These are phyloP conservation scores for Ylistrum balloti DNA, from an alignment of 1,140 invertebrate genomes.

Conservation along the genomic window DNA sequence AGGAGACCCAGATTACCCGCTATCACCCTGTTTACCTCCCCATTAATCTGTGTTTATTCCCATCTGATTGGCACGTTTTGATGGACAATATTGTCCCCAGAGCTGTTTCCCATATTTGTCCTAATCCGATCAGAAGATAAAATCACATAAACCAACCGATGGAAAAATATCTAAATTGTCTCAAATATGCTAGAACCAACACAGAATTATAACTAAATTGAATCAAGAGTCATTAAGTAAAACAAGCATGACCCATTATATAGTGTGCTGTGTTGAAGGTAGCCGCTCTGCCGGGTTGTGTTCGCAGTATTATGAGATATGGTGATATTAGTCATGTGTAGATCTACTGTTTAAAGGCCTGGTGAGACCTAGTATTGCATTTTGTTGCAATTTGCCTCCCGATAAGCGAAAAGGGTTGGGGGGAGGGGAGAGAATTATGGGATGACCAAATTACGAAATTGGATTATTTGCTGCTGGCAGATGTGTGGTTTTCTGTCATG, in stretches of 20 bases:
- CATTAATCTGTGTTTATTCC: constrained; percentile 20
- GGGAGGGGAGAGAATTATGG: background rate
- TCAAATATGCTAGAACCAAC: constrained; percentile 20
- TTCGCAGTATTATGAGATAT: background rate
- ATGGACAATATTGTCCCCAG: constrained; percentile 30
- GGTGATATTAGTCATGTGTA: constrained; percentile 27
- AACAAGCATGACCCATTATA: constrained; percentile 34
- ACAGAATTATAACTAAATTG: constrained; percentile 30
- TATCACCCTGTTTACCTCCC: constrained; percentile 10
- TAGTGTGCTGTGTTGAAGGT: constrained; percentile 14
- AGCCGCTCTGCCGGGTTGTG: constrained; percentile 22
- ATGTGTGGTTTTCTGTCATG: background rate
- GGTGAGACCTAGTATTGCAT: constrained; percentile 8
- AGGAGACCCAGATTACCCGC: constrained; percentile 13
- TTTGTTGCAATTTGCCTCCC: constrained; percentile 32
- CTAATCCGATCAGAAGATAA: constrained; percentile 34
- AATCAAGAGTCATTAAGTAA: constrained; percentile 25
- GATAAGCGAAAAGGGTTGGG: background rate
- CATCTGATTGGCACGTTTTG: constrained; percentile 37
- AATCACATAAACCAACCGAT: constrained; percentile 8
- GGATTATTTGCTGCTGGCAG: constrained; percentile 30
- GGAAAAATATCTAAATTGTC: constrained; percentile 40
- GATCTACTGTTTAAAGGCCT: constrained; percentile 38
- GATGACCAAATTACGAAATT: constrained; percentile 35
- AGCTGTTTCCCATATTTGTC: constrained; percentile 27